Percentiles rank a stretch among this genome's conserved stretches.
Evolutionary conservation across 1,140 invertebrate genomes (phyloP).

Genomic region (Cotesia glomerata): DNA sequence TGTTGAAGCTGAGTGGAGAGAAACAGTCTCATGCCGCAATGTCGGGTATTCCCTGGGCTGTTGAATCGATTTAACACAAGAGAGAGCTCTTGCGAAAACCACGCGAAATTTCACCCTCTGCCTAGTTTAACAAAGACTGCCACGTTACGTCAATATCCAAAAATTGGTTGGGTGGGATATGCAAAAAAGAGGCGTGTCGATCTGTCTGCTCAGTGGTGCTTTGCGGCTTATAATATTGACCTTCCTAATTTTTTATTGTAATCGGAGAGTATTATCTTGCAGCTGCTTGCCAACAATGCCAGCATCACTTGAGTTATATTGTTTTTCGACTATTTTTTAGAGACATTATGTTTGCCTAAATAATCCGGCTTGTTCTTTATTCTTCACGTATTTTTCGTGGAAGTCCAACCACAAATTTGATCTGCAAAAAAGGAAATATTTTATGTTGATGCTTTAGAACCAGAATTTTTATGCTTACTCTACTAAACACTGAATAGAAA

Average conservation of each 20-base stretch:
- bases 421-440: too few species aligned
- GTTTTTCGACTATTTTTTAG: too few species aligned
- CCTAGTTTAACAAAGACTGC: slow-evolving; percentile 21
- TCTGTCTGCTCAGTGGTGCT: neutral
- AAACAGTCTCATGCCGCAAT: slow-evolving; percentile 17
- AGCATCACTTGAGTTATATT: too few species aligned
- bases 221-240: neutral
- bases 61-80: slow-evolving; percentile 43
- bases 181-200: slow-evolving; percentile 4
- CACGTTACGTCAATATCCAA: neutral
- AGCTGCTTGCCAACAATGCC: too few species aligned
- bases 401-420: too few species aligned
- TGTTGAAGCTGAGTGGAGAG: neutral
- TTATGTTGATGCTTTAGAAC: too few species aligned
- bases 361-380: too few species aligned
- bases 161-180: neutral
- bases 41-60: slow-evolving; percentile 14
- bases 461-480: too few species aligned
- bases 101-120: slow-evolving; percentile 34
- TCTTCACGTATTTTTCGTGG: too few species aligned
- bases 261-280: too few species aligned
- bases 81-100: slow-evolving; percentile 32
- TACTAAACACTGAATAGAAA: too few species aligned
- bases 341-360: too few species aligned
- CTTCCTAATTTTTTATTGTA: neutral